These are phyloP conservation scores for Heliconius ismenius DNA, from an alignment of 2,888 invertebrate genomes.

Conservation along the genomic window DNA sequence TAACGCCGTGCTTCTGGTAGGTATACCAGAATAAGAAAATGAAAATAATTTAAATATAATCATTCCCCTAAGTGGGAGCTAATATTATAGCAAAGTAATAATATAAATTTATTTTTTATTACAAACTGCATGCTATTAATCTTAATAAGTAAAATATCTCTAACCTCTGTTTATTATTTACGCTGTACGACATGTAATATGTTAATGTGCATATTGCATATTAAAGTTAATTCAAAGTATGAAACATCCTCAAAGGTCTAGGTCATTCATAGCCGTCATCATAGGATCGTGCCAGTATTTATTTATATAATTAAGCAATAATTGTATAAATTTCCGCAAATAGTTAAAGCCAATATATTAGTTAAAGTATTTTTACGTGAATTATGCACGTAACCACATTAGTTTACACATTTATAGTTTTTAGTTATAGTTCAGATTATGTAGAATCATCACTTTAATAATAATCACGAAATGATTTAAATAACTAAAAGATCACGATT, in stretches of 20 bases:
- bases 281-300: not conserved
- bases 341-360: too few species aligned
- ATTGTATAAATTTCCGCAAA: not conserved
- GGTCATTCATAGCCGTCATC: not conserved
- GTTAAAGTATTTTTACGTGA: not conserved
- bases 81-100: not conserved
- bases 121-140: not conserved
- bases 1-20: not conserved
- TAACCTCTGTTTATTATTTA: not conserved
- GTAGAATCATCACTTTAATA: too few species aligned
- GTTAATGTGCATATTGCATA: not conserved
- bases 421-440: not conserved
- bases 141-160: not conserved
- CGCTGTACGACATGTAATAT: not conserved
- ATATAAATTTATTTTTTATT: not conserved
- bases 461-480: too few species aligned
- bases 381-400: not conserved
- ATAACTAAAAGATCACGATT: too few species aligned
- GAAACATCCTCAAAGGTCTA: slow-evolving; percentile 2
- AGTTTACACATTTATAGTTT: too few species aligned
- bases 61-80: not conserved
- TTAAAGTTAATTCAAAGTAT: not conserved
- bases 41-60: too few species aligned
- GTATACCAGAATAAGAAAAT: not conserved
- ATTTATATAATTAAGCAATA: not conserved